A percentile compares a stretch with the other conserved stretches of the same genome.
phyloP scores from a whole-genome alignment of 2,797 vertebrate genomes.

The Characodon lateralis region DNA sequence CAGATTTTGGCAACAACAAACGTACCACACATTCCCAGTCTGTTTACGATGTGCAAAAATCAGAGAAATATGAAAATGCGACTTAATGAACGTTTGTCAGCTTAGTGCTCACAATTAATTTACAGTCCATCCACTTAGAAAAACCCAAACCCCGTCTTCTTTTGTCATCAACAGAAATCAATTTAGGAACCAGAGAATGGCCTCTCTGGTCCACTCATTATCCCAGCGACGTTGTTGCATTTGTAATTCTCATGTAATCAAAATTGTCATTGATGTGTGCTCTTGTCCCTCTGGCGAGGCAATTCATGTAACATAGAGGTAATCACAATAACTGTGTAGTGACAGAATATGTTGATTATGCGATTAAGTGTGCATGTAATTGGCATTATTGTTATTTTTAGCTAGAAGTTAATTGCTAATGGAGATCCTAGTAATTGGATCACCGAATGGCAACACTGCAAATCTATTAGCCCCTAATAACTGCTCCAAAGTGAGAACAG shows the following conservation, averaged over 20 bases:
- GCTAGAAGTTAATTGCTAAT: conserved; percentile 89
- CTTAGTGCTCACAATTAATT: conserved; percentile 79
- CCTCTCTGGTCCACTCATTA: conserved; percentile 78
- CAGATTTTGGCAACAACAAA: conserved; percentile 67
- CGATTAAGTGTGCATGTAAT: conserved; percentile 89
- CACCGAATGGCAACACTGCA: conserved; percentile 86
- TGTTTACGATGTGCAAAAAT: conserved; percentile 49
- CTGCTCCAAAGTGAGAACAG: conserved; percentile 85
- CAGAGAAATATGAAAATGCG: conserved; percentile 70
- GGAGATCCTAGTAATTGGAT: conserved; percentile 88
- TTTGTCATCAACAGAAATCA: conserved; percentile 80
- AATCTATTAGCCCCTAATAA: conserved; percentile 89
- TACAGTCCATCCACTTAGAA: conserved; percentile 81
- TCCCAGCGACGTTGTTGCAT: conserved; percentile 72
- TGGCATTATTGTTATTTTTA: conserved; percentile 91
- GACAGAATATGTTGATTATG: conserved; percentile 88
- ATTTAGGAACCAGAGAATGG: conserved; percentile 78
- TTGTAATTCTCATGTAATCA: conserved; percentile 81
- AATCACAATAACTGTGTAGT: conserved; percentile 88
- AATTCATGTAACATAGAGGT: conserved; percentile 85
- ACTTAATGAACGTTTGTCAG: conserved; percentile 74
- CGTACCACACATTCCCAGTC: background rate
- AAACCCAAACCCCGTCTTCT: conserved; percentile 64
- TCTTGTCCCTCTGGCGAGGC: conserved; percentile 83
- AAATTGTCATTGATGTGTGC: conserved; percentile 81